Conservation (phyloP, 1,140 invertebrate genomes). For the Drosophila littoralis region DNA sequence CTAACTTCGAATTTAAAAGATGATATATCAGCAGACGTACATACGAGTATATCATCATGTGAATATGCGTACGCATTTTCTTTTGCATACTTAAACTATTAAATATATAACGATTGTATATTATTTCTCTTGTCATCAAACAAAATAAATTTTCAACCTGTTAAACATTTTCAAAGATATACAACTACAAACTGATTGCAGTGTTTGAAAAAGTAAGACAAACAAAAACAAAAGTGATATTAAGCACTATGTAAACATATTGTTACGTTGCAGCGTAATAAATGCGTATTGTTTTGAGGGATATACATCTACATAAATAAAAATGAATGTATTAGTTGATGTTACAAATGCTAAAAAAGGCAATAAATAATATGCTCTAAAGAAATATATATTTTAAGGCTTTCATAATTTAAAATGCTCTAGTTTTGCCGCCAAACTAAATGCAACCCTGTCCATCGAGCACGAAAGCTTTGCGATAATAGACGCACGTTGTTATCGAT, state of each 20-base stretch:
- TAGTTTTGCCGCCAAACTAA: constrained; percentile 1
- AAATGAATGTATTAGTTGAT: constrained; percentile 78
- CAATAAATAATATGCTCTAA: constrained; percentile 57
- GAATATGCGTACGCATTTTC: constrained; percentile 46
- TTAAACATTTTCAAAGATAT: constrained; percentile 66
- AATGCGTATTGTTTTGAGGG: constrained; percentile 76
- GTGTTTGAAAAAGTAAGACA: constrained; percentile 42
- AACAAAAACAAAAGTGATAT: constrained; percentile 72
- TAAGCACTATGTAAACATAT: constrained; percentile 76
- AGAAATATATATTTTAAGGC: background rate
- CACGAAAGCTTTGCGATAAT: constrained; percentile 39
- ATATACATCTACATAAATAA: constrained; percentile 70
- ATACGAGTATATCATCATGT: constrained; percentile 29
- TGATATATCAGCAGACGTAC: constrained; percentile 22
- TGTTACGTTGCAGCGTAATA: constrained; percentile 70
- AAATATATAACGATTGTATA: constrained; percentile 21
- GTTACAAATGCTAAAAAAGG: constrained; percentile 67
- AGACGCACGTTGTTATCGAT: constrained; percentile 58
- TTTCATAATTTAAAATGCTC: constrained; percentile 1
- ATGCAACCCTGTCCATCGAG: constrained; percentile 10
- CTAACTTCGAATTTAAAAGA: constrained; percentile 77
- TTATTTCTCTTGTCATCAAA: constrained; percentile 45
- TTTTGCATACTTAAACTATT: constrained; percentile 68
- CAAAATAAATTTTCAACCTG: constrained; percentile 55
- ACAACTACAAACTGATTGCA: constrained; percentile 37